Evolutionary conservation across 2,113 vertebrate species (phyloP), one percentile per base, ranked within the genome.

Genomic region (Montifringilla adamsi): DNA sequence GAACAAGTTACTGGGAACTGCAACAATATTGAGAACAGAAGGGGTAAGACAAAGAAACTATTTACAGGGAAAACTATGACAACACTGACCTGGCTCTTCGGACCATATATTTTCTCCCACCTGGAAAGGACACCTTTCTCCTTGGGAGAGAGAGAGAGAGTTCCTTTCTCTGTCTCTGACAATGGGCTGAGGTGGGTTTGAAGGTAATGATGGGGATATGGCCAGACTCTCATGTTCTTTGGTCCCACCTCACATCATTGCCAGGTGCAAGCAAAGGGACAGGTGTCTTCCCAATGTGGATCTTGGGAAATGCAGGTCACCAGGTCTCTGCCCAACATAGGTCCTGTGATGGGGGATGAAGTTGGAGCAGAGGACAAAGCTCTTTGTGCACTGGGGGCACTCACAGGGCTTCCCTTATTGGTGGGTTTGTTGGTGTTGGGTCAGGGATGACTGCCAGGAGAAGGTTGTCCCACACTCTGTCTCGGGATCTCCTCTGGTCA

Each of bases 41-140:
- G 26, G 26, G 15, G 11, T 66, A 30, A 66, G 11, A 44, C 12
- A 66, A 43, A 21, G 8, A 50, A 53, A 30, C 0, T 0, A 23
- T 44, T 44, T 35, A 44, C 11, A 53, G 39, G 24, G 19, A 41
- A 30, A 55, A 66, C 15, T 44, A 5, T 24, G 37, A 43, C 11
- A 43, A 23, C 14, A 52, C 15, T 41, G 39, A 41, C 18, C 2
- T 13, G 2, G 26, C 31, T 53, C 21, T 64, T 79, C 11, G 0
- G 24, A 18, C 19, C 19, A 23, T 8, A 18, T 53, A 43, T 53
- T 44, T 35, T 64, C 41, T 30, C 19, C 30, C 11, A 64, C 18
- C 6, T 43, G 47, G 47, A 43, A 43, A 52, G 8, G 30, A 22
- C 8, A 11, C 9, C 9, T 11, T 64, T 53, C 37, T n/a, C 12